phyloP scores from a whole-genome alignment of 2,888 invertebrate species.

The Athalia rosae region DNA sequence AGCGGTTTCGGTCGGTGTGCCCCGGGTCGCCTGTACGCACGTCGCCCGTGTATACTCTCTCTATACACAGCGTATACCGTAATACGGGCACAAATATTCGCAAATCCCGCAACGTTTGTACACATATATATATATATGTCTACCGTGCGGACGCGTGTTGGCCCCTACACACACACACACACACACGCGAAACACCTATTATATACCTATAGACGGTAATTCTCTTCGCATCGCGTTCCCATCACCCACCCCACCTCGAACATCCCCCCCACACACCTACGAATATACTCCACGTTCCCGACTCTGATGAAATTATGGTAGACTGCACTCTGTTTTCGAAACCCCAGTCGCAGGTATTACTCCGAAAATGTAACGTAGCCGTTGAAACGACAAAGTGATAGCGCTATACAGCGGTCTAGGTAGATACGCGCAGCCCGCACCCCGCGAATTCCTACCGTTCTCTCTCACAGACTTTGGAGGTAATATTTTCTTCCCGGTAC shows the following conservation, averaged over 20 bases:
- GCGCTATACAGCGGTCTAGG: neutral
- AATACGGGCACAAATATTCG: too few species aligned
- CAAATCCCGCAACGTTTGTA: too few species aligned
- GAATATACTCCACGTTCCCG: constrained; percentile 50
- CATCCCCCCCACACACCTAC: neutral
- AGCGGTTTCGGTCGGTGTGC: too few species aligned
- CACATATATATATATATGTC: too few species aligned
- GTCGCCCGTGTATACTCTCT: too few species aligned
- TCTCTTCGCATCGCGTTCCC: constrained; percentile 7
- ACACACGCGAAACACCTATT: constrained; percentile 58
- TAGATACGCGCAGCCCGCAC: neutral
- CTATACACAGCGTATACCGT: too few species aligned
- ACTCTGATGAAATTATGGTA: constrained; percentile 72
- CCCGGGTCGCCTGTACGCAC: too few species aligned
- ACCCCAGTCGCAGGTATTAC: constrained; percentile 25
- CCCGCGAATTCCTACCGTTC: neutral
- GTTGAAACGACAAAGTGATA: constrained; percentile 18
- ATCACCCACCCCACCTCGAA: neutral
- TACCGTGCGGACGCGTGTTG: too few species aligned
- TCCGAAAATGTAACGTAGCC: neutral
- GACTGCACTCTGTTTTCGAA: constrained; percentile 66
- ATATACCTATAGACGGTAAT: neutral
- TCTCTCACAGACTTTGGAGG: neutral
- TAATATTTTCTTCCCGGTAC: too few species aligned
- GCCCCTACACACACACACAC: too few species aligned